These are phyloP conservation scores for Drosophila recens DNA, from an alignment of 2,888 invertebrate genomes.

Conservation along the genomic window DNA sequence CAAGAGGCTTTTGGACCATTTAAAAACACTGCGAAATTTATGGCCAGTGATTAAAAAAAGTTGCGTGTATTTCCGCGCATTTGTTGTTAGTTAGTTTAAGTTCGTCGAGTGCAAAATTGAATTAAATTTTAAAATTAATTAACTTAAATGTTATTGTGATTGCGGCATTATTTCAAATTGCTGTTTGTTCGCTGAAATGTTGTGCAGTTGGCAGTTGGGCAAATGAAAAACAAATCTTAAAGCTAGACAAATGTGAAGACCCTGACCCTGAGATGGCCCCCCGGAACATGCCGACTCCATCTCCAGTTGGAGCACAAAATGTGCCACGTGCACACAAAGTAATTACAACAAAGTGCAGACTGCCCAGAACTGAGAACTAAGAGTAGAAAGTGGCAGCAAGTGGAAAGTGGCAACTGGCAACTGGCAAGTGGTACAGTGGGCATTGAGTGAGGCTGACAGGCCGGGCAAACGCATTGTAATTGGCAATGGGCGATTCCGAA, in stretches of 20 bases:
- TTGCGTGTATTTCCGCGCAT: constrained; percentile 13
- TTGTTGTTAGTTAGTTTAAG: constrained; percentile 49
- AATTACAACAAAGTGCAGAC: constrained; percentile 75
- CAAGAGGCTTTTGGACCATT: constrained; percentile 15
- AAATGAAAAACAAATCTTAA: constrained; percentile 26
- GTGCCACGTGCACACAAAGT: constrained; percentile 72
- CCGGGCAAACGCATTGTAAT: constrained; percentile 72
- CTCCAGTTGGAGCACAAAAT: constrained; percentile 11
- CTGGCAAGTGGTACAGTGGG: constrained; percentile 15
- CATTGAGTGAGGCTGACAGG: constrained; percentile 55
- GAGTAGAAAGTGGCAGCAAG: constrained; percentile 20
- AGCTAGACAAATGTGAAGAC: constrained; percentile 34
- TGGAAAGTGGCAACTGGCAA: constrained; percentile 7
- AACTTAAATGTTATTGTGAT: constrained; percentile 40
- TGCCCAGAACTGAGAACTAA: constrained; percentile 22
- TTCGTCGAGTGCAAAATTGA: constrained; percentile 41
- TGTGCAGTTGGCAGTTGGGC: constrained; percentile 2
- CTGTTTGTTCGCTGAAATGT: constrained; percentile 25
- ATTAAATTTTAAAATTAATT: constrained; percentile 57
- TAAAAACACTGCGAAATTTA: constrained; percentile 31
- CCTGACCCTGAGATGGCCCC: constrained; percentile 65
- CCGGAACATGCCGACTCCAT: neutral
- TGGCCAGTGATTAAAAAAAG: constrained; percentile 31
- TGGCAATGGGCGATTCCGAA: constrained; percentile 59
- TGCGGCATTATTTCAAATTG: constrained; percentile 27